A percentile compares a stretch with the other conserved stretches of the same genome.
phyloP scores from a whole-genome alignment of 2,113 vertebrate genomes.

The Solenodon paradoxus region DNA sequence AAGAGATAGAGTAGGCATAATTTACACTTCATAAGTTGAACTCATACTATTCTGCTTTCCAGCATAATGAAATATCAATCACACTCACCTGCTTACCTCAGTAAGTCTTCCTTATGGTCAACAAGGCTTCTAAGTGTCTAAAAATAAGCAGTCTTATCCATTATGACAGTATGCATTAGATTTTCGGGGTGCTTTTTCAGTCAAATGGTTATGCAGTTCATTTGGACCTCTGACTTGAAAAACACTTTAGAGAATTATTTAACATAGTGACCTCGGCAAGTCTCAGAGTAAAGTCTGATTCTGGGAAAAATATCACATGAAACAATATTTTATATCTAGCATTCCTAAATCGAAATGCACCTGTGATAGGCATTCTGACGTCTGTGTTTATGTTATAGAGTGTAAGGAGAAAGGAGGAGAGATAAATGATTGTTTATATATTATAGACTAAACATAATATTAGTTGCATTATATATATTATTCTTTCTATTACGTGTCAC shows the following conservation, averaged over 20 bases:
- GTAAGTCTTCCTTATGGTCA: slow-evolving; percentile 35
- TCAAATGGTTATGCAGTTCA: slow-evolving; percentile 31
- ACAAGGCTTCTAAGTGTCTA: slow-evolving; percentile 57
- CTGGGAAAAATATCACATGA: slow-evolving; percentile 46
- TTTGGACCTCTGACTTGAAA: slow-evolving; percentile 54
- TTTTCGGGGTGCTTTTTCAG: slow-evolving; percentile 63
- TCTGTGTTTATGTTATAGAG: background rate
- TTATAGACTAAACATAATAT: background rate
- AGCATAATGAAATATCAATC: slow-evolving; percentile 65
- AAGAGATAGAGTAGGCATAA: background rate
- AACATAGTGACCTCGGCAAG: slow-evolving; percentile 50
- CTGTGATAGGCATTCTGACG: background rate
- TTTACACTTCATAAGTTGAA: slow-evolving; percentile 32
- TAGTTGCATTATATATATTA: background rate
- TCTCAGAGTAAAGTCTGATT: background rate
- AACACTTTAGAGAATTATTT: slow-evolving; percentile 47
- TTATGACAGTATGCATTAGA: slow-evolving; percentile 47
- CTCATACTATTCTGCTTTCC: slow-evolving; percentile 8
- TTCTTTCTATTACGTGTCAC: background rate
- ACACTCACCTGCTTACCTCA: slow-evolving; percentile 50
- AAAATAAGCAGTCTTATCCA: slow-evolving; percentile 62
- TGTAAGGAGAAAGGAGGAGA: background rate
- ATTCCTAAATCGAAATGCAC: background rate
- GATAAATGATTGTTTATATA: background rate
- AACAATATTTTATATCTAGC: background rate